Percentiles rank a stretch among this genome's conserved stretches.
phyloP scores from a whole-genome alignment of 2,113 vertebrate species.

The Phaetusa simplex region DNA sequence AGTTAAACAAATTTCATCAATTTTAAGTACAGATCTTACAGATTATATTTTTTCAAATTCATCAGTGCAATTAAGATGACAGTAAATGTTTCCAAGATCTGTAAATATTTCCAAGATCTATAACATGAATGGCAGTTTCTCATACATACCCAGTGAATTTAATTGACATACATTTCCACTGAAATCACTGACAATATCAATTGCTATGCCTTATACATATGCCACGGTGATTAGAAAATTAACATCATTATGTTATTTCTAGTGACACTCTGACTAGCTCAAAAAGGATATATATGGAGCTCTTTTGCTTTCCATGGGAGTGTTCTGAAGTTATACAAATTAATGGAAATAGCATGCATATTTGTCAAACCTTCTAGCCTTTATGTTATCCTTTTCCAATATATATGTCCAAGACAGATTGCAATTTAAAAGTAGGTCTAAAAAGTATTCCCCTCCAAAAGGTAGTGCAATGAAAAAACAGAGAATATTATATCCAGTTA shows the following conservation, averaged over 20 bases:
- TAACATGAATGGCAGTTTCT: not conserved
- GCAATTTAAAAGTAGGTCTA: not conserved
- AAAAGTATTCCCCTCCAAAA: not conserved
- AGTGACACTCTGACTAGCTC: not conserved
- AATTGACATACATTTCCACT: conserved; percentile 19
- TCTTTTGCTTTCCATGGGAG: not conserved
- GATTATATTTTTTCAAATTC: conserved; percentile 4
- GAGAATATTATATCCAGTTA: not conserved
- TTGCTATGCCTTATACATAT: not conserved
- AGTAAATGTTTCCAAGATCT: not conserved
- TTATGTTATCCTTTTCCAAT: not conserved
- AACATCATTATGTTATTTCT: conserved; percentile 28
- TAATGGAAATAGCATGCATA: not conserved
- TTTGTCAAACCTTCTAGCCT: not conserved
- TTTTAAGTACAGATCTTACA: not conserved
- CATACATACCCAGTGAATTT: not conserved
- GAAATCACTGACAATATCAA: conserved; percentile 22
- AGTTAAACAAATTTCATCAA: not conserved
- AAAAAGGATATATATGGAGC: not conserved
- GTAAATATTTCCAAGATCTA: not conserved
- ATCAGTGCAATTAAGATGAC: not conserved
- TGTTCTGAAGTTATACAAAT: not conserved
- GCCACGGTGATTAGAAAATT: conserved; percentile 37
- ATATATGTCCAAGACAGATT: not conserved
- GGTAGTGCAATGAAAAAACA: not conserved